These are phyloP conservation scores for Drosophila rubida DNA, from an alignment of 2,888 invertebrate genomes.

Conservation along the genomic window DNA sequence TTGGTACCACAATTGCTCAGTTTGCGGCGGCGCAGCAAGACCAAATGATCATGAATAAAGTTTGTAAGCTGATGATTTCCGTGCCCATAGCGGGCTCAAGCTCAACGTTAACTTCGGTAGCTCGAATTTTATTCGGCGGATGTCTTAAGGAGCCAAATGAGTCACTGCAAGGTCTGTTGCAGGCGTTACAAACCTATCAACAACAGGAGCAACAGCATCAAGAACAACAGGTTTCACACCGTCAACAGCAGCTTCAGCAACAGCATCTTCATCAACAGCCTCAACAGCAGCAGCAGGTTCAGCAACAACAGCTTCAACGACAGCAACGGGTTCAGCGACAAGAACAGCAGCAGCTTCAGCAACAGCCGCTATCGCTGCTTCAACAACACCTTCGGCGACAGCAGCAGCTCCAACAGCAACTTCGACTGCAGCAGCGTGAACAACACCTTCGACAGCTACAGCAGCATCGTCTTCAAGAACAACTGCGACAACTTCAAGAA, in stretches of 20 bases:
- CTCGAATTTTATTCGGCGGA: background rate
- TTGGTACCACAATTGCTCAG: constrained; percentile 2
- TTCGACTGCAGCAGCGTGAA: background rate
- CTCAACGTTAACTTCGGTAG: background rate
- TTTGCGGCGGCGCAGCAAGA: constrained; percentile 16
- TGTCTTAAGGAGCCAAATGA: background rate
- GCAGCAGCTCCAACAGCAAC: background rate
- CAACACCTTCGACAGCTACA: background rate
- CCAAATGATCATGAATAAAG: background rate
- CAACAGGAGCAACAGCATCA: background rate
- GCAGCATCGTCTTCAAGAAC: background rate
- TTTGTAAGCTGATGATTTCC: constrained; percentile 11
- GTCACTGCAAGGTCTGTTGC: background rate
- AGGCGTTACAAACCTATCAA: background rate
- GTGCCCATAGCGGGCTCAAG: background rate
- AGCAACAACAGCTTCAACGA: background rate
- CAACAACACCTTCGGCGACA: background rate
- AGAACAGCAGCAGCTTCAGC: background rate
- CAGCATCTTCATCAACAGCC: background rate
- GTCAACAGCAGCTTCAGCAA: too few relatives aligned
- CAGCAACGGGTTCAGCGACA: background rate
- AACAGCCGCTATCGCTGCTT: background rate
- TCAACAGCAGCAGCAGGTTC: background rate
- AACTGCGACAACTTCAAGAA: background rate
- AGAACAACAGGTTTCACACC: background rate